A percentile compares a stretch with the other conserved stretches of the same genome.
Conservation (phyloP, 2,113 vertebrate genomes). For the Brachyhypopomus occidentalis region DNA sequence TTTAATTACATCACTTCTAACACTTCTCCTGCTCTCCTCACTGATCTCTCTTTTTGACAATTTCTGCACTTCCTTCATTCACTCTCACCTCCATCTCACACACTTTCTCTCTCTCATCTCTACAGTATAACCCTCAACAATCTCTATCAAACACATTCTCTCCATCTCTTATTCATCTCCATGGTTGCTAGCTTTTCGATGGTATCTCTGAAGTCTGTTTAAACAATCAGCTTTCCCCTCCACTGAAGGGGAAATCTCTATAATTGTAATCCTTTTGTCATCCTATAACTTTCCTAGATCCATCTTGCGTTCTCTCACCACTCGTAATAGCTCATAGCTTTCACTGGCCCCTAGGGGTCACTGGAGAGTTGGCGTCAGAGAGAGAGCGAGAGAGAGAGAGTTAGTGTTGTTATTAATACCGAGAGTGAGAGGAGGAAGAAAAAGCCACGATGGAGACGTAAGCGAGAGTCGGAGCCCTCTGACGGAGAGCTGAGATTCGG, state of each 20-base stretch:
- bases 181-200: constrained; percentile 29
- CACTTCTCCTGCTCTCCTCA: constrained; percentile 14
- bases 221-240: not conserved
- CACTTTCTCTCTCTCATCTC: constrained; percentile 1
- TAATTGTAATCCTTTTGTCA: not conserved
- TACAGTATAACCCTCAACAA: too few species aligned
- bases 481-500: too few species aligned
- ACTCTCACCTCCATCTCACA: constrained; percentile 53
- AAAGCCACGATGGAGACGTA: not conserved
- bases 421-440: not conserved
- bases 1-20: too few species aligned
- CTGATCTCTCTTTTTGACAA: constrained; percentile 15
- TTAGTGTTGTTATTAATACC: too few species aligned
- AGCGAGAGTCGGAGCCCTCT: too few species aligned
- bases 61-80: constrained; percentile 44
- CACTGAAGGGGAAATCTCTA: not conserved
- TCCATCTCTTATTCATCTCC: constrained; percentile 4
- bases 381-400: too few species aligned
- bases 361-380: not conserved
- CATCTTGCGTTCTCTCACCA: not conserved
- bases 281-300: not conserved
- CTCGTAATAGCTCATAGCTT: not conserved
- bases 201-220: constrained; percentile 8
- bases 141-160: constrained; percentile 4
- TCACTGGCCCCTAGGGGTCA: not conserved